Base-by-base conservation (phyloP, 2,888 invertebrate species). In the Dioctria linearis region DNA sequence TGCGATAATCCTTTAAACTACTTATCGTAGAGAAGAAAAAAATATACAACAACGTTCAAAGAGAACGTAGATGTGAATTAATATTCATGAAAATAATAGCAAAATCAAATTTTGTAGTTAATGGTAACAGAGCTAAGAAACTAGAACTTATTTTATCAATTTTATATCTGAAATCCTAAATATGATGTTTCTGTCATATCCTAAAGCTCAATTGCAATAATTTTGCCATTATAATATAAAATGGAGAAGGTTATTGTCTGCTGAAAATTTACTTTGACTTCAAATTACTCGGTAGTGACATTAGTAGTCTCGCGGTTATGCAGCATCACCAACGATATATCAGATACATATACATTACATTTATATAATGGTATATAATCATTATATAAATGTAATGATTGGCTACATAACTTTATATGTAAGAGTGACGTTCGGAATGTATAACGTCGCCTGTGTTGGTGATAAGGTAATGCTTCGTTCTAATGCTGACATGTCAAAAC, bases 21-120 rank as follows among this genome's bases (percentile, higher is more conserved):
- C 59, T n/a, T 59, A 59, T 59, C 59, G 59, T n/a, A 59, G n/a
- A n/a, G n/a, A n/a, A 59, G 59, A 59, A 59, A 59, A 59, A 59
- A 59, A 59, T 59, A 59, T 5, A 59, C 3, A 5, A 59, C 11
- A 2, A 59, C 59, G 1, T 59, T 59, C 59, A 3, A 6, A 59
- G 1, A 25, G 25, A 25, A 25, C 25, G n/a, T n/a, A n/a, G n/a
- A n/a, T n/a, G n/a, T n/a, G 25, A 25, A 25, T 25, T 25, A 59
- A n/a, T 5, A n/a, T n/a, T n/a, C n/a, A n/a, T n/a, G 59, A 59
- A 59, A 6, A n/a, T 2, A 59, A 3, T 11, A 11, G 59, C 3
- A n/a, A 59, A 25, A 25, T 25, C 0, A 25, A 25, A 25, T 25
- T 25, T 25, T 2, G 25, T 1, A 25, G 25, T 25, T 2, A 25